A percentile compares a stretch with the other conserved stretches of the same genome.
phyloP scores from a whole-genome alignment of 1,140 invertebrate species.

The Chionoecetes opilio region DNA sequence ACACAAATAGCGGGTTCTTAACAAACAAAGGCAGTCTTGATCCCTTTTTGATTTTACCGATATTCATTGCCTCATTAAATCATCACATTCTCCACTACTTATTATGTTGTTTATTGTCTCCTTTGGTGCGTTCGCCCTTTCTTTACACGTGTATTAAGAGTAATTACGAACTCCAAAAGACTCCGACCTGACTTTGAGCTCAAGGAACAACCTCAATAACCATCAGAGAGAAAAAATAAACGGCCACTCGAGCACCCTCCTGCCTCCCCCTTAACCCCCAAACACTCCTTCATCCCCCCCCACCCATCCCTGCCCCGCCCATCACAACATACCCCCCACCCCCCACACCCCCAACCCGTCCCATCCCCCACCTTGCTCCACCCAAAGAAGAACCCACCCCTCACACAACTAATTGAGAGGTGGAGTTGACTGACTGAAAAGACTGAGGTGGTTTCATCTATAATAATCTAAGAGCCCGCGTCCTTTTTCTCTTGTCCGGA shows the following conservation, averaged over 20 bases:
- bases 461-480: background rate
- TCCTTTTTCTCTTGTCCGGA: too few species aligned
- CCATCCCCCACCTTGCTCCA: background rate
- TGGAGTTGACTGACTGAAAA: background rate
- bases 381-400: background rate
- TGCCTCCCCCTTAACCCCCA: background rate
- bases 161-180: constrained; percentile 6
- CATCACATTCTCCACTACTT: background rate
- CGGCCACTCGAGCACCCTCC: background rate
- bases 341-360: background rate
- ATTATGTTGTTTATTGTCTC: background rate
- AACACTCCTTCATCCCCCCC: background rate
- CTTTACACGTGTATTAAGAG: background rate
- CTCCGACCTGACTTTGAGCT: constrained; percentile 7
- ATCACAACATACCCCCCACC: background rate
- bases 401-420: constrained; percentile 10
- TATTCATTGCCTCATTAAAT: background rate
- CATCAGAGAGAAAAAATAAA: background rate
- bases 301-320: background rate
- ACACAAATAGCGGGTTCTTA: too few species aligned
- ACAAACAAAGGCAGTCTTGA: background rate
- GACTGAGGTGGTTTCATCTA: background rate
- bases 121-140: background rate
- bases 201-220: background rate
- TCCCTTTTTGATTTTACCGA: background rate